Conservation (phyloP, 2,797 vertebrate species). For the Apogon hyalosoma region DNA sequence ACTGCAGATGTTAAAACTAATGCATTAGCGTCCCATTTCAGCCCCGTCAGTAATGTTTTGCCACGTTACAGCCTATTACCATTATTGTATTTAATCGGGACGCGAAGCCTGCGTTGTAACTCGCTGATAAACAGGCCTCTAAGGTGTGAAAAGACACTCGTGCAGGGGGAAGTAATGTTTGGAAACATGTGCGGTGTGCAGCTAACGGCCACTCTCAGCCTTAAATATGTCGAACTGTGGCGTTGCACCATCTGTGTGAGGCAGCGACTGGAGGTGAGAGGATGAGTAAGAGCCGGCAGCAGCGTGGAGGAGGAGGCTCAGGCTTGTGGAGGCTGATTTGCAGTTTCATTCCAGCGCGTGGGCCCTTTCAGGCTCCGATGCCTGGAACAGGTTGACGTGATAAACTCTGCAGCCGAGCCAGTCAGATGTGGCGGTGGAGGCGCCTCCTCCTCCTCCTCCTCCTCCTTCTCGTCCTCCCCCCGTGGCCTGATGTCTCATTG, state of each 20-base stretch:
- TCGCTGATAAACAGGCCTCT: too few species aligned
- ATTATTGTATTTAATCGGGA: too few species aligned
- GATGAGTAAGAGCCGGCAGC: conserved; percentile 69
- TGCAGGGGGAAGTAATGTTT: too few species aligned
- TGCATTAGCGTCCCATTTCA: too few species aligned
- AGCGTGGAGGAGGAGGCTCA: conserved; percentile 71
- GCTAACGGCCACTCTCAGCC: too few species aligned
- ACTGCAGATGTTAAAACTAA: too few species aligned
- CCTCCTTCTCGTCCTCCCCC: conserved; percentile 57
- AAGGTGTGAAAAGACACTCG: too few species aligned
- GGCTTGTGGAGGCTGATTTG: conserved; percentile 75
- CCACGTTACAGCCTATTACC: too few species aligned
- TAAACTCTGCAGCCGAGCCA: conserved; percentile 71
- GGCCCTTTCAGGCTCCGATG: conserved; percentile 71
- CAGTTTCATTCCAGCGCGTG: conserved; percentile 74
- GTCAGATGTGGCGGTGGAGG: conserved; percentile 68
- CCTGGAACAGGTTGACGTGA: conserved; percentile 74
- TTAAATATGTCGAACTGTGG: not conserved
- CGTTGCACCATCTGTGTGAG: conserved; percentile 7
- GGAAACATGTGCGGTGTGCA: too few species aligned
- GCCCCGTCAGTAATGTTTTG: too few species aligned
- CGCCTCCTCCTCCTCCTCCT: conserved; percentile 5
- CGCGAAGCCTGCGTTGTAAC: too few species aligned
- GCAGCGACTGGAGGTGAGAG: conserved; percentile 41
- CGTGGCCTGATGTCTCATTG: conserved; percentile 61